Base-by-base conservation (phyloP, 2,888 invertebrate genomes). In the Tipula vernalis region DNA sequence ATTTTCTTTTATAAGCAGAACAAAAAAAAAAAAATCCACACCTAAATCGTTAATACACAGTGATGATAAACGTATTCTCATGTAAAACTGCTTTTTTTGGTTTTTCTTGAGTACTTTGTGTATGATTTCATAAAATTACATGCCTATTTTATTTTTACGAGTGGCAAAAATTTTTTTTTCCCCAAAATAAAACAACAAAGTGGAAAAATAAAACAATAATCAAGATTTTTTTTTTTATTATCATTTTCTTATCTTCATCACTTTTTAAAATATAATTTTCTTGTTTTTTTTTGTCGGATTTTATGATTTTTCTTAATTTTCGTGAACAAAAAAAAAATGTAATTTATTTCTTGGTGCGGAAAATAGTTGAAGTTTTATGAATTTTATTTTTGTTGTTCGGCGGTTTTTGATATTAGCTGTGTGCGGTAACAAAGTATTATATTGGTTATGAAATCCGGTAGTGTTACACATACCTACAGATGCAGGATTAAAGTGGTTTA, bases 181-280 rank as follows among this genome's bases (percentile, higher is more conserved):
- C 39, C 15, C 51, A 15, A 57, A 71, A 71, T 10, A 18, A 28
- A 28, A 71, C 71, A 71, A 71, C 71, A 71, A 71, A 71, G 71
- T 71, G 71, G 71, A 71, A 71, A 71, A 71, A 71, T 71, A 71
- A 71, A 71, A 71, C 71, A 71, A 71, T 71, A 71, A 71, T 71
- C 71, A 71, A 71, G 71, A 71, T 71, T 71, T 71, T 71, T 71
- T 18, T 71, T 18, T 71, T 18, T 28, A 71, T 71, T 71, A 71
- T 71, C 28, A 71, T 71, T 71, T 71, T 71, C 71, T 71, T 71
- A 71, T 71, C 71, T 71, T 71, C 71, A 71, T 71, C 71, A 71
- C 71, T 71, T 71, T 71, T 71, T 71, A 71, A 71, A 71, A 71
- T 71, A 71, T 71, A 71, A 71, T 71, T 71, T 71, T 71, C 71